Conservation (phyloP, 2,113 vertebrate genomes). For the Nesogale talazaci region DNA sequence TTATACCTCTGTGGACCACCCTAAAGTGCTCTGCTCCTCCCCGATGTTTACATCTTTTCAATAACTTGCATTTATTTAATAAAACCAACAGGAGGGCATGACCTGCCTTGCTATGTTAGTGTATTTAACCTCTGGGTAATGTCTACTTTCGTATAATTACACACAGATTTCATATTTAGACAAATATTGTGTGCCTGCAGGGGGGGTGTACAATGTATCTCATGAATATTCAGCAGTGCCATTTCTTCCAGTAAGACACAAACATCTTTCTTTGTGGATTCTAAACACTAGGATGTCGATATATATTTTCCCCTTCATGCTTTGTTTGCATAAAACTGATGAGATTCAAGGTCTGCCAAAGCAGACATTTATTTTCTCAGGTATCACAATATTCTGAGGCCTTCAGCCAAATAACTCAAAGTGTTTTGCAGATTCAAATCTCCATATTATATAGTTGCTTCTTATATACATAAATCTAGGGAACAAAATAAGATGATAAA, state of each 20-base stretch:
- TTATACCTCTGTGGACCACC: conserved; percentile 46
- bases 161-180: conserved; percentile 74
- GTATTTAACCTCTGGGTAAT: conserved; percentile 69
- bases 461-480: conserved; percentile 52
- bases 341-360: conserved; percentile 45
- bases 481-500: conserved; percentile 62
- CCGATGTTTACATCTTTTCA: conserved; percentile 59
- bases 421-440: conserved; percentile 51
- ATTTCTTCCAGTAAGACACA: conserved; percentile 70
- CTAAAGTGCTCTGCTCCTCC: conserved; percentile 43
- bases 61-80: conserved; percentile 72
- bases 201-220: conserved; percentile 64
- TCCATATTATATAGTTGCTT: conserved; percentile 33
- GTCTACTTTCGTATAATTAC: conserved; percentile 74
- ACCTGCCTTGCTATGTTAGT: conserved; percentile 69
- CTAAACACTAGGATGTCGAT: conserved; percentile 43
- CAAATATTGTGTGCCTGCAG: conserved; percentile 71
- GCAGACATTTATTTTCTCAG: conserved; percentile 64
- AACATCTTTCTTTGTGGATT: conserved; percentile 72
- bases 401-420: conserved; percentile 62
- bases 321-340: conserved; percentile 78
- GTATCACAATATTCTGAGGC: conserved; percentile 43
- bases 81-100: conserved; percentile 49
- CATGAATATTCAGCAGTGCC: conserved; percentile 80
- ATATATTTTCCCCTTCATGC: conserved; percentile 52